phyloP scores from a whole-genome alignment of 2,113 vertebrate genomes.

The Galeopterus variegatus region DNA sequence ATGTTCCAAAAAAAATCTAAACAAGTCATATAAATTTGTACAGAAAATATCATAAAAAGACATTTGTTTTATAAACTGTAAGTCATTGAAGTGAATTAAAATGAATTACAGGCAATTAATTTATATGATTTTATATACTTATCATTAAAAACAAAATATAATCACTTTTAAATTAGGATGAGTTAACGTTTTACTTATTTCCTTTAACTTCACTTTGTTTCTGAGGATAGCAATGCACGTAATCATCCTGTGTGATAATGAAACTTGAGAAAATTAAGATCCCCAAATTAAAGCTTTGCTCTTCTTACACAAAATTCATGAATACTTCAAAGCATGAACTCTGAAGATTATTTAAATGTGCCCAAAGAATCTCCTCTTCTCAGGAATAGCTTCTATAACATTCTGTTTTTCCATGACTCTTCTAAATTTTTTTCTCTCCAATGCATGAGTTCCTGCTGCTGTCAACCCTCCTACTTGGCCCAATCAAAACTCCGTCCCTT shows the following conservation, averaged over 20 bases:
- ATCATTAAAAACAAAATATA: neutral
- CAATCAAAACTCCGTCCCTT: constrained; percentile 8
- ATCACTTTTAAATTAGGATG: constrained; percentile 23
- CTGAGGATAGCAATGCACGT: neutral
- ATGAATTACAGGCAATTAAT: neutral
- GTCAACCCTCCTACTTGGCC: constrained; percentile 24
- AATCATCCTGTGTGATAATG: neutral
- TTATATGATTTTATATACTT: neutral
- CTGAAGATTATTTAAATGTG: neutral
- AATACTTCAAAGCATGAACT: neutral
- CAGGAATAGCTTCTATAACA: neutral
- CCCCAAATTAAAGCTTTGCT: neutral
- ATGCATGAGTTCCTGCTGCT: constrained; percentile 23
- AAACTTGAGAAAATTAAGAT: constrained; percentile 46
- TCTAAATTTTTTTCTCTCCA: constrained; percentile 1
- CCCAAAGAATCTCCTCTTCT: neutral
- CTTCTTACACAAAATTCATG: neutral
- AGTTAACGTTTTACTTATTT: neutral
- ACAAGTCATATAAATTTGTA: neutral
- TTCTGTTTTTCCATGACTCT: constrained; percentile 53
- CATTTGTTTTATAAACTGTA: neutral
- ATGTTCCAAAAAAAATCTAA: constrained; percentile 5
- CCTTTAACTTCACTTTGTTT: constrained; percentile 46
- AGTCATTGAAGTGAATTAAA: neutral
- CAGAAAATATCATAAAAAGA: constrained; percentile 16